Conservation (phyloP, 2,113 vertebrate genomes). For the cat (Felis catus) region DNA sequence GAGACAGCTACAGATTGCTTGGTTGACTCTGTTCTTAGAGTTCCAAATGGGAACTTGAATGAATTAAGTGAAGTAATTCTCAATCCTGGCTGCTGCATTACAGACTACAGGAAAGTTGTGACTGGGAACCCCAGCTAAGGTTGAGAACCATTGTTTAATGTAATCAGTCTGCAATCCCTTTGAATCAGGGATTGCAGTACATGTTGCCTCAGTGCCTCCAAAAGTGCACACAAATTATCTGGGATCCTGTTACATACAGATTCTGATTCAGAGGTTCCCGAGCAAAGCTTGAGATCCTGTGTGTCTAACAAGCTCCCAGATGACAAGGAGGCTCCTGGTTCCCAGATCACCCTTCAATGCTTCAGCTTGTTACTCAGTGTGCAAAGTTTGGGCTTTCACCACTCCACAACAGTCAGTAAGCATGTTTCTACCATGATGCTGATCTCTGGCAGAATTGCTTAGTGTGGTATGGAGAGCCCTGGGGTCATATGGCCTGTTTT, state of each 20-base stretch:
- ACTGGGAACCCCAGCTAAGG: background rate
- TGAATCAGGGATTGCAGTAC: background rate
- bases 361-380: background rate
- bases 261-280: background rate
- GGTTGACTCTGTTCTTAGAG: background rate
- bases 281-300: background rate
- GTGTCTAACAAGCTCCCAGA: background rate
- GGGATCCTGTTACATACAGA: background rate
- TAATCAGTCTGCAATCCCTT: background rate
- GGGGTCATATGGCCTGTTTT: background rate
- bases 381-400: background rate
- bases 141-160: background rate
- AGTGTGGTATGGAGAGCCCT: conserved; percentile 10
- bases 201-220: background rate
- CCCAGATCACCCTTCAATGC: background rate
- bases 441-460: conserved; percentile 33
- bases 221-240: background rate
- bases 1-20: background rate
- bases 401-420: background rate
- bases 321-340: background rate
- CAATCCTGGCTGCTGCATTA: background rate
- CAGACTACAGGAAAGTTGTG: background rate
- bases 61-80: background rate
- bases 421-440: background rate
- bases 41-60: background rate